Evolutionary conservation across 2,797 vertebrate genomes (phyloP).

Genomic region (Danionella dracula): DNA sequence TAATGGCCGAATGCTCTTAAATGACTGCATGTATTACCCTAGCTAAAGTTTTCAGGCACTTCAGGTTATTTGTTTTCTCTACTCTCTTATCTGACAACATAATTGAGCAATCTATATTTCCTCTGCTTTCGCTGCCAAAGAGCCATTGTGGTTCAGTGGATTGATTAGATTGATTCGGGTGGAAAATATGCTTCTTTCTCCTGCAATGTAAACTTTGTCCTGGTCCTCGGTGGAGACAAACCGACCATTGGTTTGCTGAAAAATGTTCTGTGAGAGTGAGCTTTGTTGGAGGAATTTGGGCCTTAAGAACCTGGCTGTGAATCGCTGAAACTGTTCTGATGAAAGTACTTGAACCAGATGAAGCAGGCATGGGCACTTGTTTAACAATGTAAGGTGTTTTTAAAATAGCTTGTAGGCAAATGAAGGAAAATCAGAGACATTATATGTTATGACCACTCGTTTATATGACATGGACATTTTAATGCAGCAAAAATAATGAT

Average conservation of each 20-base stretch:
- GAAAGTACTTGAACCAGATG: too few species aligned
- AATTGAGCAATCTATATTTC: conserved; percentile 47
- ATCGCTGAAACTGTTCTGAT: too few species aligned
- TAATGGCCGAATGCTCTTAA: conserved; percentile 25
- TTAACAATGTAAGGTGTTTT: too few species aligned
- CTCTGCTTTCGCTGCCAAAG: conserved; percentile 16
- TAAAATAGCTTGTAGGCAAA: too few species aligned
- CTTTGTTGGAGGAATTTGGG: too few species aligned
- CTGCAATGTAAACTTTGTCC: conserved; percentile 22
- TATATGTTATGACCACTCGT: too few species aligned
- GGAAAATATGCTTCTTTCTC: conserved; percentile 22
- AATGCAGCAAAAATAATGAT: too few species aligned
- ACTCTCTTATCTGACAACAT: conserved; percentile 41
- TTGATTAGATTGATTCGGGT: conserved; percentile 45
- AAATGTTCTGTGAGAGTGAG: neutral
- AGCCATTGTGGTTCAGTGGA: conserved; percentile 35
- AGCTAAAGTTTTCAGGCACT: conserved; percentile 34
- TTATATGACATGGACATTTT: too few species aligned
- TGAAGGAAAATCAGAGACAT: too few species aligned
- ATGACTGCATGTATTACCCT: conserved; percentile 30
- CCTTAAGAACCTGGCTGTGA: too few species aligned
- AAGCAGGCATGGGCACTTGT: too few species aligned
- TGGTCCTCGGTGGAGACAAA: conserved; percentile 15
- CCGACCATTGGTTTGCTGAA: conserved; percentile 9
- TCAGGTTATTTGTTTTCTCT: conserved; percentile 37